These are phyloP conservation scores for Piaya cayana DNA, from an alignment of 2,113 vertebrate species.

Conservation along the genomic window DNA sequence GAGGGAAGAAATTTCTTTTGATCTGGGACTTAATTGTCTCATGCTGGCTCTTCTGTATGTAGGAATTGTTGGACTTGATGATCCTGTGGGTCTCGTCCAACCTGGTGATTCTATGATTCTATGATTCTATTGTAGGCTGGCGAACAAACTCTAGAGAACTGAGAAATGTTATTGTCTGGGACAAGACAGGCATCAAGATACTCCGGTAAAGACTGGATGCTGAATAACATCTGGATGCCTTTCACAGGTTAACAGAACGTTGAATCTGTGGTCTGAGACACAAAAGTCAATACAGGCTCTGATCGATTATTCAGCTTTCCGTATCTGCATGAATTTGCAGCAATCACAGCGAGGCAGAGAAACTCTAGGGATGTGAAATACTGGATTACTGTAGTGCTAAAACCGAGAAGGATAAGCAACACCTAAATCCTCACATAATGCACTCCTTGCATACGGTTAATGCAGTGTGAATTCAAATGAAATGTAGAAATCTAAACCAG, in stretches of 20 bases:
- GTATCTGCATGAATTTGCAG: not conserved
- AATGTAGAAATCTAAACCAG: slow-evolving; percentile 5
- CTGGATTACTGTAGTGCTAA: not conserved
- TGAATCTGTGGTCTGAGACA: not conserved
- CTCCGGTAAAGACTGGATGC: not conserved
- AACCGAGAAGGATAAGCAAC: not conserved
- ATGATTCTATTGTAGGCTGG: not conserved
- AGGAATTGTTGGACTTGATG: too few species aligned
- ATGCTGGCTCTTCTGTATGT: not conserved
- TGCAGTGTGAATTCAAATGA: slow-evolving; percentile 28
- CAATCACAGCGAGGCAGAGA: not conserved
- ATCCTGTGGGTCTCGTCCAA: too few species aligned
- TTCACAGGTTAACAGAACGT: not conserved
- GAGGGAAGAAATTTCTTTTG: not conserved
- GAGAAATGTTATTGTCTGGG: not conserved
- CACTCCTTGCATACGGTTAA: slow-evolving; percentile 4
- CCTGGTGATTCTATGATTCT: too few species aligned
- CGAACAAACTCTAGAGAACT: not conserved
- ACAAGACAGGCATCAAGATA: not conserved
- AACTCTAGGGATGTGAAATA: not conserved
- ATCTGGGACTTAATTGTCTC: not conserved
- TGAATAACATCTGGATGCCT: not conserved
- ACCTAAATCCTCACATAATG: slow-evolving; percentile 22
- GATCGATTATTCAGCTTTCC: not conserved
- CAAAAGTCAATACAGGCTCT: not conserved